These are phyloP conservation scores for Monochamus alternatus DNA, from an alignment of 2,888 invertebrate species.

Conservation along the genomic window DNA sequence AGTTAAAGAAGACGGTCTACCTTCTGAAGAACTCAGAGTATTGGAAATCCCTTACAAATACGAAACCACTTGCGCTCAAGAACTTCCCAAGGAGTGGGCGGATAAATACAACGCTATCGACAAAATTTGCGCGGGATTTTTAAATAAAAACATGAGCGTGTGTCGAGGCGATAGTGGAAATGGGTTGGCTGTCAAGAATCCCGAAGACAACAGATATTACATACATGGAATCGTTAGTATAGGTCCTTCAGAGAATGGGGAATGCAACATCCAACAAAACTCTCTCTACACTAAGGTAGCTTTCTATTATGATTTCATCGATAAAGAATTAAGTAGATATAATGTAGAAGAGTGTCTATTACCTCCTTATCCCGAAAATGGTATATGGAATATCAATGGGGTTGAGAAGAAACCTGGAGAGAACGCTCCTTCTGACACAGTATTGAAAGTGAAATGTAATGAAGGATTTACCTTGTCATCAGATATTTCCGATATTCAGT, in stretches of 20 bases:
- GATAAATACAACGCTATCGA: constrained; percentile 45
- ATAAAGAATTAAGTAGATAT: constrained; percentile 39
- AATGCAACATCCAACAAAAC: constrained; percentile 48
- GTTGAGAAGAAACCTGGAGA: constrained; percentile 41
- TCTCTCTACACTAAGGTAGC: constrained; percentile 47
- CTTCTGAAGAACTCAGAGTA: constrained; percentile 43
- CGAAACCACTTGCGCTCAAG: constrained; percentile 40
- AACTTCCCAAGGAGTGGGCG: constrained; percentile 45
- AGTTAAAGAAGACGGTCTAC: constrained; percentile 35
- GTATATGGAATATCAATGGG: constrained; percentile 38
- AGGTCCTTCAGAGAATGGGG: constrained; percentile 36
- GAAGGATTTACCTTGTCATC: constrained; percentile 40
- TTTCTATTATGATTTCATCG: constrained; percentile 46
- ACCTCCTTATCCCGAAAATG: constrained; percentile 47
- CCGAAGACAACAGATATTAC: constrained; percentile 48
- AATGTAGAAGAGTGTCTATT: constrained; percentile 46
- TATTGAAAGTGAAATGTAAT: constrained; percentile 43
- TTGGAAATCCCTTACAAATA: constrained; percentile 49
- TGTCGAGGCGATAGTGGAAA: constrained; percentile 51
- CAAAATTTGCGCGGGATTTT: constrained; percentile 51
- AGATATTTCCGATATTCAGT: constrained; percentile 25
- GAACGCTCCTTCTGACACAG: constrained; percentile 29
- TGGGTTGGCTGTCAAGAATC: constrained; percentile 45
- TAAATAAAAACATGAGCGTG: constrained; percentile 41
- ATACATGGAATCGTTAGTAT: constrained; percentile 50